A percentile compares a stretch with the other conserved stretches of the same genome.
phyloP scores from a whole-genome alignment of 2,113 vertebrate genomes.

The Oophaga pumilio region DNA sequence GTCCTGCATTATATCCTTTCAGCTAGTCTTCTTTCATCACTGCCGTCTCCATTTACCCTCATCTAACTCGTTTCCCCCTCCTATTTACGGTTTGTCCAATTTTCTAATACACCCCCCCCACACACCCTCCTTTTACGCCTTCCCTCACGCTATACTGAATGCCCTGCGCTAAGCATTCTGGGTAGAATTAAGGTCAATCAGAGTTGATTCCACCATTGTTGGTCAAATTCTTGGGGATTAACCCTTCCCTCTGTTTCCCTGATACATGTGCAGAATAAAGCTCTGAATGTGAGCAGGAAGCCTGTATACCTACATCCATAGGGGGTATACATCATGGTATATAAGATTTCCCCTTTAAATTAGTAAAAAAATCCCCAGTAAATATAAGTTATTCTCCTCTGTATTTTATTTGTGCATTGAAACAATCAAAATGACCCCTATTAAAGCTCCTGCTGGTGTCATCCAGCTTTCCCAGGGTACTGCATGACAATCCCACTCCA shows the following conservation, averaged over 20 bases:
- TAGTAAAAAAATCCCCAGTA: too few relatives aligned
- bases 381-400: too few relatives aligned
- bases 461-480: neutral
- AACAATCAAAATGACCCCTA: neutral
- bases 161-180: slow-evolving; percentile 63
- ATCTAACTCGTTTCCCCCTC: slow-evolving; percentile 52
- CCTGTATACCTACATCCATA: neutral
- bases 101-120: neutral
- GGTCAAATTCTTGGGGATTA: slow-evolving; percentile 33
- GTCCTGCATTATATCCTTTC: neutral
- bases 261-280: neutral
- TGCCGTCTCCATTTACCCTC: slow-evolving; percentile 25
- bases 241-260: neutral
- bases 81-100: slow-evolving; percentile 13
- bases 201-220: slow-evolving; percentile 53
- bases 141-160: slow-evolving; percentile 58
- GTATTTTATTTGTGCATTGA: too few relatives aligned
- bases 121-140: slow-evolving; percentile 54
- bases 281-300: neutral
- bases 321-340: neutral
- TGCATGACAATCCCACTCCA: too few relatives aligned
- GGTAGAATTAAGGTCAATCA: slow-evolving; percentile 62
- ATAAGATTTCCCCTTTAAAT: neutral
- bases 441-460: neutral
- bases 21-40: neutral